Evolutionary conservation across 2,888 invertebrate species (phyloP), one percentile per base, ranked within the genome.

Genomic region (Emmelina monodactyla): DNA sequence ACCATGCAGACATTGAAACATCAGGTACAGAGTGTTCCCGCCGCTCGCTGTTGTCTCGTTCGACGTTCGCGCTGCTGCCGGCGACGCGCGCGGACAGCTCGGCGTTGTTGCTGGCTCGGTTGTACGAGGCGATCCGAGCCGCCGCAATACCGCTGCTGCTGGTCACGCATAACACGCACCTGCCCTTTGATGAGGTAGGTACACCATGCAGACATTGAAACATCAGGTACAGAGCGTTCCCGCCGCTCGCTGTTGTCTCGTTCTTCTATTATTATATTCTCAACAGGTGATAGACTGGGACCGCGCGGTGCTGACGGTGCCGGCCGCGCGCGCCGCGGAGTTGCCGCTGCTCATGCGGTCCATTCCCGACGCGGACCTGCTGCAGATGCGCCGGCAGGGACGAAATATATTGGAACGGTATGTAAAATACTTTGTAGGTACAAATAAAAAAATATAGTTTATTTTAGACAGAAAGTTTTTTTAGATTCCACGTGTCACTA

Each of bases 371-470:
- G 85, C 87, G 1, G 97, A 96, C 67, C 76, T 97, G 33, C 66
- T 94, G 34, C 75, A 86, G 22, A 85, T 97, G 79, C 85, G 96
- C 2, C 84, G 92, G 32, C 93, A 94, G 52, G 96, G 96, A 0
- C 85, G 96, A 29, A 76, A 92, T 34, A 82, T 96, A 31, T 97
- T 94, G 91, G 95, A 97, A 64, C 85, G 90, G 25, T 97, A 97
- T 68, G 82, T 97, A 33, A n/a, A n/a, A n/a, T n/a, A n/a, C n/a
- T n/a, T n/a, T n/a, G n/a, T n/a, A n/a, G n/a, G n/a, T n/a, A n/a
- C n/a, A n/a, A n/a, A n/a, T n/a, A n/a, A n/a, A n/a, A n/a, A n/a
- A n/a, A n/a, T n/a, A n/a, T n/a, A n/a, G n/a, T n/a, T n/a, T n/a
- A n/a, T n/a, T n/a, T n/a, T n/a, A n/a, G n/a, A n/a, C n/a, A n/a